Evolutionary conservation across 2,113 vertebrate species (phyloP).

Genomic region (Macrotus californicus): DNA sequence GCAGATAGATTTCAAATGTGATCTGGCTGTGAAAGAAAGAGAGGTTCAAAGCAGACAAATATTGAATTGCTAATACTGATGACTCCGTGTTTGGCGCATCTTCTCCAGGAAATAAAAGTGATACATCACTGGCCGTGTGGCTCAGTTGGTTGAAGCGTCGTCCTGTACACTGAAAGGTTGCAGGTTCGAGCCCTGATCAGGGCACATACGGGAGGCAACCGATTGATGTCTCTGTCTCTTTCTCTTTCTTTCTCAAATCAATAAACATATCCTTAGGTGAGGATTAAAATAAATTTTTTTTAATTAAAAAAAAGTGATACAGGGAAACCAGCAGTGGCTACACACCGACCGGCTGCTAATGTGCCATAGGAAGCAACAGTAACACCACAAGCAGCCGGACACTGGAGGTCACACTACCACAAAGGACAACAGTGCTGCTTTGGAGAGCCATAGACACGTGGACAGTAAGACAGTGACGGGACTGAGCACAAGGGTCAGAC

Average conservation of each 20-base stretch:
- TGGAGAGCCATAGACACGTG: not conserved
- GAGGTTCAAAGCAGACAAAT: not conserved
- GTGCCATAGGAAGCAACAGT: not conserved
- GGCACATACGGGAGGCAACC: no score
- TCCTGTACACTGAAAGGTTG: no score
- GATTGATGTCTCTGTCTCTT: no score
- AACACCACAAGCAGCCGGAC: not conserved
- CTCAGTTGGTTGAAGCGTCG: no score
- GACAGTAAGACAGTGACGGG: fast-evolving
- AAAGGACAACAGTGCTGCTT: not conserved
- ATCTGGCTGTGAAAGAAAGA: not conserved
- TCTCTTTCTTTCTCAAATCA: no score
- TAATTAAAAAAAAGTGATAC: conserved; percentile 14
- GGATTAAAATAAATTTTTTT: no score
- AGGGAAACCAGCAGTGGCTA: not conserved
- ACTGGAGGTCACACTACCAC: not conserved
- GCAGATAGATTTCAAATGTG: not conserved
- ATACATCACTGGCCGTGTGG: no score
- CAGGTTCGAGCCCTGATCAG: no score
- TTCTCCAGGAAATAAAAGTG: conserved; percentile 53
- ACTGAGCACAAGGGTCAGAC: not conserved
- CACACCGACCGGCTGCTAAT: fast-evolving
- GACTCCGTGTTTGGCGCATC: not conserved
- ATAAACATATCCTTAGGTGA: no score
- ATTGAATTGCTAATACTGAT: not conserved